Evolutionary conservation across 2,113 vertebrate genomes (phyloP), one percentile per base, ranked within the genome.

Genomic region (Probosciger aterrimus): DNA sequence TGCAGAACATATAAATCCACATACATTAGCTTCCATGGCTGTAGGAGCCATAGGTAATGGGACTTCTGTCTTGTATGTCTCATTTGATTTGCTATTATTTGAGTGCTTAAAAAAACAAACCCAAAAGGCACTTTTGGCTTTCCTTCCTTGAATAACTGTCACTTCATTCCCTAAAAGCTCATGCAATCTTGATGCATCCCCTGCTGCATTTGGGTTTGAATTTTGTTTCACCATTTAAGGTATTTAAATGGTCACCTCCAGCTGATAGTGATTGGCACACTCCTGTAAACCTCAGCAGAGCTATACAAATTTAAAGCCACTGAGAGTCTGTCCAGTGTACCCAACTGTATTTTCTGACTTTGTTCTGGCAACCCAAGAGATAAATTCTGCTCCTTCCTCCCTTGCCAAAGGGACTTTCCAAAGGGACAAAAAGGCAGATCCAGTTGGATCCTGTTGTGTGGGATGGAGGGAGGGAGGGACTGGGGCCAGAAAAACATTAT

Each of bases 1-100:
- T 88, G 63, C 67, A 96, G 74, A 93, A 14, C 31, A 5, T 81
- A 39, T 9, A 81, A 68, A 85, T 82, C n/a, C 35, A 43, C 20
- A 25, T 59, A 12, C 2, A 6, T 65, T 44, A 55, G 4, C 9
- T 79, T 86, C 41, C 1, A 0, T 46, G 35, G 22, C 35, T 87
- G 22, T 55, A 33, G 43, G 8, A 76, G 27, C 28, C 68, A 13
- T 64, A 74, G 19, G 23, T 68, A 46, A 18, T 25, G 50, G 22
- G 41, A 27, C 16, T 83, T 93, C 47, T 35, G 18, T 86, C n/a
- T 65, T 86, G 25, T 69, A 30, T 74, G 62, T 25, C 28, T 60
- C 35, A 25, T 64, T 64, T 49, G 16, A n/a, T 70, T 86, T 81
- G 27, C 59, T 89, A 55, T 28, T 73, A 60, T 16, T 57, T 23